Conservation (phyloP, 2,888 invertebrate species). For the Toxonevra muliebris region DNA sequence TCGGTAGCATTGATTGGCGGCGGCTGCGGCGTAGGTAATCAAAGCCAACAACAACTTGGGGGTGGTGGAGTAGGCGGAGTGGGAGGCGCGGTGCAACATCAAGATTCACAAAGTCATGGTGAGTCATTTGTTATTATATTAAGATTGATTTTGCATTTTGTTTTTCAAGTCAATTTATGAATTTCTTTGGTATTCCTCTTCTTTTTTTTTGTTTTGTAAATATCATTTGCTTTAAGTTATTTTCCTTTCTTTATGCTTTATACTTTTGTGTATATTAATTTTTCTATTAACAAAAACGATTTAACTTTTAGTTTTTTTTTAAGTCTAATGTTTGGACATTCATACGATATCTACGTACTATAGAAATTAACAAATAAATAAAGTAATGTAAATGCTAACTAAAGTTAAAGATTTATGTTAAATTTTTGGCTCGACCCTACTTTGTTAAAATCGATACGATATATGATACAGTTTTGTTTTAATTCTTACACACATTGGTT, state of each 20-base stretch:
- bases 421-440: no score
- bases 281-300: no score
- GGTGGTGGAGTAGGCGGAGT: conserved; percentile 7
- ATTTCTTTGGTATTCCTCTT: neutral
- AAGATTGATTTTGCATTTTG: neutral
- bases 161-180: neutral
- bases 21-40: conserved; percentile 26
- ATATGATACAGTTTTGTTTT: no score
- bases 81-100: conserved; percentile 47
- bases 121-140: conserved; percentile 42
- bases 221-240: neutral
- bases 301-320: no score
- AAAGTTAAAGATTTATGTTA: no score
- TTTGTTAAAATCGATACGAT: no score
- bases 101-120: conserved; percentile 61
- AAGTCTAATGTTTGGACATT: no score
- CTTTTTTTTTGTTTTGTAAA: neutral
- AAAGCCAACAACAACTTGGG: conserved; percentile 36
- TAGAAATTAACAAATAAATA: no score
- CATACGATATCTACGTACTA: no score
- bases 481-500: no score
- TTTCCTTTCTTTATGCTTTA: neutral
- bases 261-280: no score
- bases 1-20: conserved; percentile 59
- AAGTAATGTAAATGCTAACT: no score